These are phyloP conservation scores for Nannoperca obscura DNA, from an alignment of 2,797 vertebrate genomes.

Conservation along the genomic window DNA sequence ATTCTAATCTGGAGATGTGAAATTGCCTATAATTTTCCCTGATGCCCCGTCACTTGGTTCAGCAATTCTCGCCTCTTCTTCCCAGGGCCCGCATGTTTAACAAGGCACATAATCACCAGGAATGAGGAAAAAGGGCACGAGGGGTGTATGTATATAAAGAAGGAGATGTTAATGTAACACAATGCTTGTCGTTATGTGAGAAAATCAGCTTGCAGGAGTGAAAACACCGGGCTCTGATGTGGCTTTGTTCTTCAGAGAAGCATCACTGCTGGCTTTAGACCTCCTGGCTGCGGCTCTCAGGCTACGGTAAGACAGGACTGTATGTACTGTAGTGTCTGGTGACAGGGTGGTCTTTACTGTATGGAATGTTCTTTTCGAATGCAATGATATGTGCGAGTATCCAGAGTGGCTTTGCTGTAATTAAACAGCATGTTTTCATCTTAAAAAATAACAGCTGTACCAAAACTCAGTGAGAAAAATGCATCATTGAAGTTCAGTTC, in stretches of 20 bases:
- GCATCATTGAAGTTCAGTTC: background rate
- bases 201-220: slow-evolving; percentile 58
- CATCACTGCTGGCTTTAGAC: slow-evolving; percentile 39
- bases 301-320: slow-evolving; percentile 64
- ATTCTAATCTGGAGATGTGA: slow-evolving; percentile 89
- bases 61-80: slow-evolving; percentile 81
- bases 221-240: slow-evolving; percentile 41
- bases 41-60: slow-evolving; percentile 83
- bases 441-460: background rate
- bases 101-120: slow-evolving; percentile 80
- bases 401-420: background rate
- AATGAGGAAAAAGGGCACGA: slow-evolving; percentile 67
- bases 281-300: slow-evolving; percentile 42
- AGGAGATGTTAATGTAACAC: slow-evolving; percentile 71
- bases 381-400: background rate
- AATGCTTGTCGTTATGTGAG: slow-evolving; percentile 61
- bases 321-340: background rate
- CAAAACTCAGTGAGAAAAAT: background rate
- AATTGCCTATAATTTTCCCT: slow-evolving; percentile 90
- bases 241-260: slow-evolving; percentile 58
- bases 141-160: slow-evolving; percentile 71
- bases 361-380: background rate
- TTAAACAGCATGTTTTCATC: background rate
- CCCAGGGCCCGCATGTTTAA: slow-evolving; percentile 73
- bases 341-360: background rate